A percentile compares a stretch with the other conserved stretches of the same genome.
Conservation (phyloP, 2,888 invertebrate species). For the Amblyteles armatorius region DNA sequence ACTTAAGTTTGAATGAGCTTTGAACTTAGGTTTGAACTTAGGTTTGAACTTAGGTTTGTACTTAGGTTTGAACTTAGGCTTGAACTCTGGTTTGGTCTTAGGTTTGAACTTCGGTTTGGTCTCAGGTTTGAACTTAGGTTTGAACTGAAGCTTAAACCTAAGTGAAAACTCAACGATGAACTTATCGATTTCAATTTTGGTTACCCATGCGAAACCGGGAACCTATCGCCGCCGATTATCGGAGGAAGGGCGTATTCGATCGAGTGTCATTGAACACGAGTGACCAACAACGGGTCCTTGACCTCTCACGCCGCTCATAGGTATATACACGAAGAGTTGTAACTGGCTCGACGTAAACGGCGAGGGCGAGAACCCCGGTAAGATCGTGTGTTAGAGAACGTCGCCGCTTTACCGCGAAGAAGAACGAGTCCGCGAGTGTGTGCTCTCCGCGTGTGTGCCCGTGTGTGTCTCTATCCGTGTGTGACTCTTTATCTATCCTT, state of each 20-base stretch:
- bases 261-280: conserved; percentile 65
- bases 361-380: conserved; percentile 62
- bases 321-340: conserved; percentile 29
- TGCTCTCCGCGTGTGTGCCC: not conserved
- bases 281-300: conserved; percentile 69
- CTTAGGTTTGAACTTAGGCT: no score
- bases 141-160: no score
- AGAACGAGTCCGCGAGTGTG: conserved; percentile 41
- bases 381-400: conserved; percentile 51
- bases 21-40: no score
- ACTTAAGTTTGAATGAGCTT: no score
- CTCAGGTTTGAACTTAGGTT: no score
- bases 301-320: conserved; percentile 60
- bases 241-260: conserved; percentile 3
- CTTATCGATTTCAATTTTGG: not conserved
- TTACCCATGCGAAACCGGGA: not conserved
- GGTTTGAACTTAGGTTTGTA: no score
- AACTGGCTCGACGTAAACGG: conserved; percentile 76
- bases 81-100: no score
- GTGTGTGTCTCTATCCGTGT: not conserved
- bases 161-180: not conserved
- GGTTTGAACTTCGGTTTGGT: no score
- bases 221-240: not conserved
- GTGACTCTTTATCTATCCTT: conserved; percentile 20
- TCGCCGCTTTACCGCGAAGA: conserved; percentile 59